Evolutionary conservation across 2,888 invertebrate species (phyloP), one percentile per base, ranked within the genome.

Genomic region (Smittia sp.): DNA sequence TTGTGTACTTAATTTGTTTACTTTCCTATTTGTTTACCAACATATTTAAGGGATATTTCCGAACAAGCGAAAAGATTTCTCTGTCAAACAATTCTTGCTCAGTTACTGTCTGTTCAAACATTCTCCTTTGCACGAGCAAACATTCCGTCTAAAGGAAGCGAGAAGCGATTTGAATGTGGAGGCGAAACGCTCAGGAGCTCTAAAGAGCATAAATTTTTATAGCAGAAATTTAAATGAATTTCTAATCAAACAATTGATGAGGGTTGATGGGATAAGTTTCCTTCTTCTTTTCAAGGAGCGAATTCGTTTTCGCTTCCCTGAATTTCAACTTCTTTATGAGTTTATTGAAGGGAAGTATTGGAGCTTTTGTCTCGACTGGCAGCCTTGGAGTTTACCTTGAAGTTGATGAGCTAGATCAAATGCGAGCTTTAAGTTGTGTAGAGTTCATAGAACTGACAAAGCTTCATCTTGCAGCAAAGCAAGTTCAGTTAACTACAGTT

Each of bases 1-100:
- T 72, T 72, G 72, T 72, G 72, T 72, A 72, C 72, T 72, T 72
- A 72, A 72, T 72, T 62, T 72, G 72, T 72, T 72, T 72, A 38
- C 54, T 54, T 72, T 72, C 72, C 54, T 72, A 72, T 72, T 69
- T 69, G 69, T 69, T 52, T 69, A 27, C 69, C 32, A 69, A 69
- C 52, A 69, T 69, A 69, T 69, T 69, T 69, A 69, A 69, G 69
- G 69, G 69, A 69, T 69, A 54, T 69, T 69, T 46, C 22, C 22
- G 39, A 39, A 13, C 68, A 68, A 54, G 54, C 69, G 27, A 27
- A 63, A 32, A 32, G 15, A 13, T 46, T 46, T 46, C 15, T 46
- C 46, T 6, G 32, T 32, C 32, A 32, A 32, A 32, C 32, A 32
- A 6, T 63, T 63, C 27, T 63, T 27, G 3, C n/a, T 63, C 63